Evolutionary conservation across 1,140 invertebrate species (phyloP).

Genomic region (Stegodyphus mimosarum): DNA sequence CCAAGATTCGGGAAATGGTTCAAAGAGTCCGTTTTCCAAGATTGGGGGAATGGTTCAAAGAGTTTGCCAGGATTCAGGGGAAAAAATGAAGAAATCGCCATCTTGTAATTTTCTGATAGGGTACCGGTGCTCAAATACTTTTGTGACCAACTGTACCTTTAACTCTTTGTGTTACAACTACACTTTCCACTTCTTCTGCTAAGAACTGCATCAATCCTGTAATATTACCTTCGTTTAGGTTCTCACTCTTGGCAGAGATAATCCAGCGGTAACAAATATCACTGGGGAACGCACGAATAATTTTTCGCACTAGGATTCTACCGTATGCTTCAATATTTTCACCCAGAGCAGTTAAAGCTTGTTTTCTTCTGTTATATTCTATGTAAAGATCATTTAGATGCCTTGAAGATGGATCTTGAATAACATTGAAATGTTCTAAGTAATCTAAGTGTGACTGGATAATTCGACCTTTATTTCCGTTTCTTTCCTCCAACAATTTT

Average conservation of each 20-base stretch:
- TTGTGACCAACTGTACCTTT: too few relatives aligned
- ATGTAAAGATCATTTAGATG: slow-evolving; percentile 21
- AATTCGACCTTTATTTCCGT: slow-evolving; percentile 7
- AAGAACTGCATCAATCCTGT: slow-evolving; percentile 16
- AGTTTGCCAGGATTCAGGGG: too few relatives aligned
- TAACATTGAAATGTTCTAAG: neutral
- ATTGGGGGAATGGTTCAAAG: too few relatives aligned
- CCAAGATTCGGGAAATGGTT: too few relatives aligned
- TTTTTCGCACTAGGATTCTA: neutral
- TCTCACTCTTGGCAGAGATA: slow-evolving; percentile 5
- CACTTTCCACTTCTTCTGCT: slow-evolving; percentile 11
- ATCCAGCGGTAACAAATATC: slow-evolving; percentile 14
- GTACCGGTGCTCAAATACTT: too few relatives aligned
- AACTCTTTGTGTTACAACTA: slow-evolving; percentile 7
- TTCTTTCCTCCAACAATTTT: neutral
- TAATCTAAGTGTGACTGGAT: neutral
- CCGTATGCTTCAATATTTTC: too few relatives aligned
- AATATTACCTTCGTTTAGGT: slow-evolving; percentile 17
- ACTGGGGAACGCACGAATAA: slow-evolving; percentile 11
- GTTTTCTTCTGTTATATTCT: slow-evolving; percentile 6
- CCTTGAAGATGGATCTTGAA: neutral
- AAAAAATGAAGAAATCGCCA: too few relatives aligned
- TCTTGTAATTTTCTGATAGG: too few relatives aligned
- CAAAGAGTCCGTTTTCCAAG: too few relatives aligned
- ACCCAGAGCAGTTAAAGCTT: slow-evolving; percentile 12